Base-by-base conservation (phyloP, 2,113 vertebrate species). In the Psilopogon haemacephalus region DNA sequence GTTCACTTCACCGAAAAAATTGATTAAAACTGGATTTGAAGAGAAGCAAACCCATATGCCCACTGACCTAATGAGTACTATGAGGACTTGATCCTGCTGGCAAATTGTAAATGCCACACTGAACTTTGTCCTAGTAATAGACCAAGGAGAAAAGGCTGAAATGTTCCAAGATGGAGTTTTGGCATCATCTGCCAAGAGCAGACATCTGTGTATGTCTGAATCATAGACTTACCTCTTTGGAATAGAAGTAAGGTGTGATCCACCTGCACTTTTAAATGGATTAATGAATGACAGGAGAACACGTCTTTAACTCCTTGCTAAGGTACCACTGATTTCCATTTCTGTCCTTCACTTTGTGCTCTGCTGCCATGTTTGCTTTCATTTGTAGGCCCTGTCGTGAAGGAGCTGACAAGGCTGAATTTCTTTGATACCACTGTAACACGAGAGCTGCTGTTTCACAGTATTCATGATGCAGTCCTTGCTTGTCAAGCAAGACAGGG, bases 401-500 rank as follows among this genome's bases (percentile, higher is more conserved):
- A 90, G 54, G 97, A 99, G 76, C 97, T 99, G 95, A 97, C 97
- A 54, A 95, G 82, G 44, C 96, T 99, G 77, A 90, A 97, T 65
- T 99, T 99, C 91, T 99, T 99, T 97, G 98, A 97, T 7, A 95
- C 92, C 9, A 81, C 93, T 4, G 59, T 97, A 84, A 97, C 97
- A 11, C 95, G 94, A 80, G 97, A 98, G 75, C 94, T 98, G 88
- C 74, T 99, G 69, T 99, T 99, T 82, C 98, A 98, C 60, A 99
- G 98, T 9, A 72, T 99, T 68, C 99, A 99, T 0, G 99, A 99
- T 3, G 99, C 99, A 2, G 98, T 98, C 33, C 96, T 99, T 46
- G 96, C 98, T 90, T 98, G 98, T 92, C 97, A 63, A 91, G 59
- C 15, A 73, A 92, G 79, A 35, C 33, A 7, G 21, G 12, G 77